Evolutionary conservation across 2,113 vertebrate species (phyloP).

Genomic region (crab-eating macaque (Macaca fascicularis)): T2T-MFA8v1.1 NC_088377.1:172683501-172684000

Average conservation of each 20-base stretch:
- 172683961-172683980: conserved; percentile 64
- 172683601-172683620: conserved; percentile 38
- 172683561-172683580: neutral
- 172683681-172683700: conserved; percentile 36
- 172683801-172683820: conserved; percentile 41
- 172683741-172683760: conserved; percentile 61
- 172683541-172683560: neutral
- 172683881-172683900: conserved; percentile 67
- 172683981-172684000: conserved; percentile 64
- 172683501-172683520: neutral
- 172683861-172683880: conserved; percentile 3
- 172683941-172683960: conserved; percentile 19
- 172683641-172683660: conserved; percentile 29
- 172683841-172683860: conserved; percentile 39
- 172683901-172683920: conserved; percentile 66
- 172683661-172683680: conserved; percentile 36
- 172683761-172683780: conserved; percentile 29
- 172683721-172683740: conserved; percentile 65
- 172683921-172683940: conserved; percentile 65
- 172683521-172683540: neutral
- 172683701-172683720: conserved; percentile 31
- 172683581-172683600: neutral
- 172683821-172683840: conserved; percentile 50
- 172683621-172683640: conserved; percentile 23
- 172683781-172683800: conserved; percentile 60